A percentile compares a stretch with the other conserved stretches of the same genome.
These are phyloP conservation scores for Knipowitschia caucasica DNA, from an alignment of 2,797 vertebrate genomes.

Conservation along the genomic window DNA sequence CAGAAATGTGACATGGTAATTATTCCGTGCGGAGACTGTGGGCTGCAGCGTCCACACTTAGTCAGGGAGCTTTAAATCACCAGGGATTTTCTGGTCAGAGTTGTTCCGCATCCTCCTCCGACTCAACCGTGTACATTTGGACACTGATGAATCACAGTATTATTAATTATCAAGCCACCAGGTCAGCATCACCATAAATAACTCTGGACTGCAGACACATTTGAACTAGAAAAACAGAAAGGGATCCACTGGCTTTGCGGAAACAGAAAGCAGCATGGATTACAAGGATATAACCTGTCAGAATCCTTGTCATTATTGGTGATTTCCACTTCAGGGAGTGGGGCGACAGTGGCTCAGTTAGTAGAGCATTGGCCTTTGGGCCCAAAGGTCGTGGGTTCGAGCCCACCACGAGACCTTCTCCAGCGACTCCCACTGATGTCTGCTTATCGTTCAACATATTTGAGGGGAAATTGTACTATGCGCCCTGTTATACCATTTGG, in stretches of 20 bases:
- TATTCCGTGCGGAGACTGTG: constrained; percentile 28
- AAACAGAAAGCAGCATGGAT: constrained; percentile 36
- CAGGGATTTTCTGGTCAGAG: constrained; percentile 42
- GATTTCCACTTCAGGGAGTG: constrained; percentile 5
- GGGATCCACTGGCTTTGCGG: constrained; percentile 18
- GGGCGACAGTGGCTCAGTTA: too few species aligned
- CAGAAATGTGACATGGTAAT: constrained; percentile 20
- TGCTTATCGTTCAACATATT: too few species aligned
- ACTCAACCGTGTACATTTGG: constrained; percentile 56
- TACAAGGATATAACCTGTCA: constrained; percentile 16
- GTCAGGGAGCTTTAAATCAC: constrained; percentile 54
- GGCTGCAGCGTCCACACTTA: constrained; percentile 19
- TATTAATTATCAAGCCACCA: constrained; percentile 71
- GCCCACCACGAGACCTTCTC: too few species aligned
- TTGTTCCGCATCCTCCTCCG: constrained; percentile 44
- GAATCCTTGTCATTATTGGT: constrained; percentile 16
- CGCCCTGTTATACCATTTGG: too few species aligned
- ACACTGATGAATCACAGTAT: constrained; percentile 69
- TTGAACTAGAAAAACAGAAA: constrained; percentile 59
- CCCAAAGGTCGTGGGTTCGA: too few species aligned
- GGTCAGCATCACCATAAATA: constrained; percentile 66
- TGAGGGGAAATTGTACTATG: too few species aligned
- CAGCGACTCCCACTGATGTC: too few species aligned
- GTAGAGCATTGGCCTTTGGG: too few species aligned
- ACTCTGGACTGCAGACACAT: constrained; percentile 48